Conservation (phyloP, 2,797 vertebrate genomes). For the Tangara arthus region DNA sequence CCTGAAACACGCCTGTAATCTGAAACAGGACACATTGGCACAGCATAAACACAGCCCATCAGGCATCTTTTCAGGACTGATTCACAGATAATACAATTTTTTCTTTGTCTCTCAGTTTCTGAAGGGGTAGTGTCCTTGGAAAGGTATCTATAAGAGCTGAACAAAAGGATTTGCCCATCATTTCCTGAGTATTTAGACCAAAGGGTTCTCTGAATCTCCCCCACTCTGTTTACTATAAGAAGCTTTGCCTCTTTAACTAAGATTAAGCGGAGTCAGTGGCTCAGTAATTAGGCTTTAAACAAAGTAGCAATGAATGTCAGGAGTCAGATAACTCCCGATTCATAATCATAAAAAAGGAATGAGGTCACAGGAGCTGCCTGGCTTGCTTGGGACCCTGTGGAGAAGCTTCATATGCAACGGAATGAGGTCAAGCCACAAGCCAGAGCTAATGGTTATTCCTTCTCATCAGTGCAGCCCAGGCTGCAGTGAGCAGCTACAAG, state of each 20-base stretch:
- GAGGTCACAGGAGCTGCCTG: not conserved
- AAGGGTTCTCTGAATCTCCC: constrained; percentile 1
- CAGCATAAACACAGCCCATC: not conserved
- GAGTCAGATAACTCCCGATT: constrained; percentile 20
- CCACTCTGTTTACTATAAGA: constrained; percentile 33
- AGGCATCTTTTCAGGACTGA: not conserved
- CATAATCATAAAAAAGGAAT: not conserved
- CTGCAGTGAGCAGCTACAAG: not conserved
- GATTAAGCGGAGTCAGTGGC: constrained; percentile 29
- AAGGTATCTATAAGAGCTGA: not conserved
- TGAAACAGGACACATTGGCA: not conserved
- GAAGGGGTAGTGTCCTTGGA: constrained; percentile 24
- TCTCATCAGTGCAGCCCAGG: not conserved
- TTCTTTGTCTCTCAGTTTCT: not conserved
- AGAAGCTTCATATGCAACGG: rapidly evolving
- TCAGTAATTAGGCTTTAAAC: constrained; percentile 58
- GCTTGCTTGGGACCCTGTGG: not conserved
- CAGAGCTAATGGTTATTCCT: not conserved
- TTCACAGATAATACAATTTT: not conserved
- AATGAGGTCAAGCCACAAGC: not conserved
- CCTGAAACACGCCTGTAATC: not conserved
- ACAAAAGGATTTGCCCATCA: not conserved
- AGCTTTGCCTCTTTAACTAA: constrained; percentile 56
- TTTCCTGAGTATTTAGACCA: not conserved
- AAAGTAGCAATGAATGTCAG: not conserved